Percentiles rank a stretch among this genome's conserved stretches.
These are phyloP conservation scores for Xenentodon cancila DNA, from an alignment of 2,797 vertebrate species.

Conservation along the genomic window DNA sequence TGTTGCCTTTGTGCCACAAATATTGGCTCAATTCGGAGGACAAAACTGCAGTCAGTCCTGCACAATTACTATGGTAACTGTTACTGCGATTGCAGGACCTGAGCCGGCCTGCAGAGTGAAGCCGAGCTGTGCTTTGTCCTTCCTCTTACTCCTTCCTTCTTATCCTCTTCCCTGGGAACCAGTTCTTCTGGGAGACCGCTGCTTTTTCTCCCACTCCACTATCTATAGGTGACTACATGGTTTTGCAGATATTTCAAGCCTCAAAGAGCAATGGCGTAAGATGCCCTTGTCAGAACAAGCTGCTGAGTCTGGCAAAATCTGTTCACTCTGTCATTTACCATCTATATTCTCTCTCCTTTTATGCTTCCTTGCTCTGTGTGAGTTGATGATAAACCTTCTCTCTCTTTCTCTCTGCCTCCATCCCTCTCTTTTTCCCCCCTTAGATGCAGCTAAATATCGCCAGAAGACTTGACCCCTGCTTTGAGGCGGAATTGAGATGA, in stretches of 20 bases:
- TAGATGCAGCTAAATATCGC: conserved; percentile 21
- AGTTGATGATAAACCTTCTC: background rate
- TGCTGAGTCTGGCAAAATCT: conserved; percentile 28
- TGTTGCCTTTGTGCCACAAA: conserved; percentile 46
- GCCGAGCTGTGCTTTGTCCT: background rate
- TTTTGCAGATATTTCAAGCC: conserved; percentile 20
- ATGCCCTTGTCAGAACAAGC: conserved; percentile 6
- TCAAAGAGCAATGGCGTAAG: conserved; percentile 13
- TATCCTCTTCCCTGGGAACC: no score
- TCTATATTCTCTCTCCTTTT: conserved; percentile 4
- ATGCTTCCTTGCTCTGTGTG: background rate
- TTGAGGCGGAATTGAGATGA: conserved; percentile 27
- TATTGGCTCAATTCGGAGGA: background rate
- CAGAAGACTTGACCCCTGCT: conserved; percentile 34
- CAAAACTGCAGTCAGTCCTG: background rate
- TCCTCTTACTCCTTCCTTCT: background rate
- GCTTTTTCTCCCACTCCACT: background rate
- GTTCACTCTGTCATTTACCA: conserved; percentile 20
- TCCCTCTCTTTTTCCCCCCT: background rate
- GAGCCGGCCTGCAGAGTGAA: background rate
- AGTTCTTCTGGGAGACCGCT: background rate
- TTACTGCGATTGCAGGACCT: conserved; percentile 21
- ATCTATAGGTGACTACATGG: conserved; percentile 3
- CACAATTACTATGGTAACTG: conserved; percentile 32
- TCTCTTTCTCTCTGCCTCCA: conserved; percentile 3